Conservation (phyloP, 2,797 vertebrate genomes). For the Gouania willdenowi region DNA sequence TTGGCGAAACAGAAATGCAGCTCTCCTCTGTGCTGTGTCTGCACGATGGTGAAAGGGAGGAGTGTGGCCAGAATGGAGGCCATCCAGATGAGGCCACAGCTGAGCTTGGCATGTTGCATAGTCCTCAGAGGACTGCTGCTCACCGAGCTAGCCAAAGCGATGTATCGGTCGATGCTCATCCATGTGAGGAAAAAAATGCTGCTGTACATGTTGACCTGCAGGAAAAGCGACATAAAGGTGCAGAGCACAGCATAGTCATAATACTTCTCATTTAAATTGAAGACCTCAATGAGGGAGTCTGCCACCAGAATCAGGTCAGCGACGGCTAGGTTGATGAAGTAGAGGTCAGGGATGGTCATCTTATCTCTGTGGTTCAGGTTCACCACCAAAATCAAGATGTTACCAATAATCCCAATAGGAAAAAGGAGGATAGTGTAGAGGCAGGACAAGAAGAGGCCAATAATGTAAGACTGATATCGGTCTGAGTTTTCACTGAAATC, state of each 20-base stretch:
- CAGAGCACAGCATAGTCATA: constrained; percentile 93
- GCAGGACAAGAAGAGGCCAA: constrained; percentile 91
- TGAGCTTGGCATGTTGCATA: constrained; percentile 89
- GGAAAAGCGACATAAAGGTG: constrained; percentile 96
- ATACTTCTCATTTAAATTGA: constrained; percentile 95
- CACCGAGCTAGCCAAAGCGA: constrained; percentile 88
- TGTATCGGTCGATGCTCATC: constrained; percentile 98
- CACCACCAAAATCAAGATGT: constrained; percentile 93
- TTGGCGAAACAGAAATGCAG: constrained; percentile 96
- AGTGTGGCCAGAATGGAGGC: constrained; percentile 90
- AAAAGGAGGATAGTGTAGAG: constrained; percentile 95
- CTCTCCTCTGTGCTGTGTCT: constrained; percentile 89
- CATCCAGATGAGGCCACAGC: constrained; percentile 97
- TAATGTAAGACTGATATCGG: constrained; percentile 81
- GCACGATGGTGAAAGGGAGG: constrained; percentile 90
- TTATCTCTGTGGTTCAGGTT: constrained; percentile 93
- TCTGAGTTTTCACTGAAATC: constrained; percentile 54
- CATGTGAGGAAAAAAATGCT: constrained; percentile 98
- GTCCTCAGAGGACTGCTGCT: constrained; percentile 88
- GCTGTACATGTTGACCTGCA: constrained; percentile 99
- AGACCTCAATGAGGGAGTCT: constrained; percentile 96
- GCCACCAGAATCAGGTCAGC: constrained; percentile 95
- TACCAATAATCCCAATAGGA: constrained; percentile 94
- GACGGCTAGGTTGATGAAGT: constrained; percentile 92
- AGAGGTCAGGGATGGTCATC: constrained; percentile 97